Evolutionary conservation across 2,113 vertebrate genomes (phyloP), one percentile per base, ranked within the genome.

Genomic region (Malurus cyaneus): DNA sequence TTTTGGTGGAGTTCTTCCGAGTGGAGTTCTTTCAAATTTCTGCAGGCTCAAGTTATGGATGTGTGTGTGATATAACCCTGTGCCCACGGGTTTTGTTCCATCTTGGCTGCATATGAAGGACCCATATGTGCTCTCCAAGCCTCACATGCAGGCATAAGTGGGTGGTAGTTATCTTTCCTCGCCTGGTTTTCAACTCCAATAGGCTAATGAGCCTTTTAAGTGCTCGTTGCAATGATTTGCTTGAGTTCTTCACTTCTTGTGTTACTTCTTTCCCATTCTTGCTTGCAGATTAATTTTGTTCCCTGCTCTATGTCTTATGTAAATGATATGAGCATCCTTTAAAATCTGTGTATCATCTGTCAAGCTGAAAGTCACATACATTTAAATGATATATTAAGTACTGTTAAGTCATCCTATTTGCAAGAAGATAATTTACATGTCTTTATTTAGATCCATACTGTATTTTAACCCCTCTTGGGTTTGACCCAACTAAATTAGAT

Each of bases 381-480:
- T 88, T 85, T 50, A 69, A 88, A 74, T 81, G 56, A 31, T 83
- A 78, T 21, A 84, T 86, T 89, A 81, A 86, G 11, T 60, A 57
- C 52, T 80, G 20, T 67, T 77, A 86, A 93, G 42, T 83, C 54
- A 62, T 54, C 34, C 54, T 77, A 29, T 92, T 92, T 94, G 28
- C 73, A 82, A 85, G 53, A 74, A 69, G 50, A 32, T 65, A 82
- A 42, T 79, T 95, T 93, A 49, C n/a, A 53, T 86, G 60, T 78
- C 80, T 86, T 9, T 86, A 47, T 70, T 90, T 90, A 84, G 49
- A 89, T 54, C 39, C 18, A 31, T 52, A 32, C 17, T 59, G 4
- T 54, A 34, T 61, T 93, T 84, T 76, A 95, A 49, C 12, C 12
- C 18, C 32, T 72, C 54, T 79, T 57, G 88, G 41, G 49, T 61